Conservation (phyloP, 2,113 vertebrate genomes). For the Megaptera novaeangliae region DNA sequence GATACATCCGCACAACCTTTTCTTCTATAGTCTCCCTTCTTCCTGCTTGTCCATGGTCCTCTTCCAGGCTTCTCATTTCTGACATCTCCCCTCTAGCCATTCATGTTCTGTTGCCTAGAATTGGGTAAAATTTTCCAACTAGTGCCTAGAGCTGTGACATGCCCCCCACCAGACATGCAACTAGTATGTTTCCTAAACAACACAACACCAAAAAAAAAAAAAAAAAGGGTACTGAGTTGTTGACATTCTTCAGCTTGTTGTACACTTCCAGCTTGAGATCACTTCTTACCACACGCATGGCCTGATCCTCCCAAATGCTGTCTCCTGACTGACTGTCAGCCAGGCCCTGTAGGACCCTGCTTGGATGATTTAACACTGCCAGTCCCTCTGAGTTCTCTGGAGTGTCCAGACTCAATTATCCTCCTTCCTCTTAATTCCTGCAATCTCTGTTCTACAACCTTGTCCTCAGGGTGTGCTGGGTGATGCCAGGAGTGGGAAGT, state of each 20-base stretch:
- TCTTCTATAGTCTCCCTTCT: background rate
- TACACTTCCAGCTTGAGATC: background rate
- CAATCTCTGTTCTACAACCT: conserved; percentile 10
- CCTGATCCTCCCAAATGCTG: background rate
- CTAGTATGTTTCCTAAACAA: background rate
- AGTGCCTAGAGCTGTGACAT: background rate
- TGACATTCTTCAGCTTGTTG: background rate
- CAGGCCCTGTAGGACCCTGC: background rate
- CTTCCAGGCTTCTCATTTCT: background rate
- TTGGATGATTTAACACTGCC: background rate
- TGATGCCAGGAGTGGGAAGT: conserved; percentile 90
- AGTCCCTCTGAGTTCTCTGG: background rate
- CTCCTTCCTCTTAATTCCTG: background rate
- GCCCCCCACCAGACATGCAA: background rate
- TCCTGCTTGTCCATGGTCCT: background rate
- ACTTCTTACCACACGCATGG: background rate
- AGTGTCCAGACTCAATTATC: background rate
- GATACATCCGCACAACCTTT: conserved; percentile 1
- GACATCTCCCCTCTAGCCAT: background rate
- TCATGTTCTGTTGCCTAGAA: background rate
- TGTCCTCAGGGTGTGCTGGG: conserved; percentile 90
- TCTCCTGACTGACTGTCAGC: background rate
- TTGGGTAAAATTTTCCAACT: background rate
- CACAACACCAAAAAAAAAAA: background rate
- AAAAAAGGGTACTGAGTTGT: background rate